Evolutionary conservation across 2,888 invertebrate genomes (phyloP).

Genomic region (Cordylochernes scorpioides): DNA sequence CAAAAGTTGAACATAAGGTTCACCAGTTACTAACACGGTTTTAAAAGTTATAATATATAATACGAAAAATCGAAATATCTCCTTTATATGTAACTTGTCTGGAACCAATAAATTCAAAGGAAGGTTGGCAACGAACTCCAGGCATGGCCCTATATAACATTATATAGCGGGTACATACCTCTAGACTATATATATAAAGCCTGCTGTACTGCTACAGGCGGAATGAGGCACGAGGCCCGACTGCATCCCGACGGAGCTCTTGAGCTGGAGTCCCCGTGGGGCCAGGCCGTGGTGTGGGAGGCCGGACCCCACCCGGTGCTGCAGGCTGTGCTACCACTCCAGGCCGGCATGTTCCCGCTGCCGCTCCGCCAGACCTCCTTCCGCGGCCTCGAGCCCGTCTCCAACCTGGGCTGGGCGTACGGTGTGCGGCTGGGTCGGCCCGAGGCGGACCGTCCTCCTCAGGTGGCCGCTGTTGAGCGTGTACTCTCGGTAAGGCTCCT

Average conservation of each 20-base stretch:
- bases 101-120: too few relatives aligned
- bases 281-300: conserved; percentile 13
- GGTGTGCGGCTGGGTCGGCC: conserved; percentile 13
- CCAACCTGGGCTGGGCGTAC: conserved; percentile 12
- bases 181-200: too few relatives aligned
- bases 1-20: too few relatives aligned
- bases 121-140: too few relatives aligned
- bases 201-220: conserved; percentile 5
- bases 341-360: conserved; percentile 15
- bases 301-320: conserved; percentile 13
- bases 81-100: too few relatives aligned
- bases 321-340: conserved; percentile 13
- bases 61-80: too few relatives aligned
- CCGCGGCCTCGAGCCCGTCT: conserved; percentile 8
- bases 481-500: conserved; percentile 12
- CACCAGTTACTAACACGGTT: too few relatives aligned
- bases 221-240: conserved; percentile 10
- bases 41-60: too few relatives aligned
- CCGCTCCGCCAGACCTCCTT: conserved; percentile 12
- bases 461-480: conserved; percentile 13
- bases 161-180: too few relatives aligned
- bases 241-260: conserved; percentile 14
- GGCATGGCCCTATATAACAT: too few relatives aligned
- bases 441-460: conserved; percentile 7
- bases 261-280: conserved; percentile 13